Evolutionary conservation across 2,113 vertebrate species (phyloP).

Genomic region (Ancistrus triradiatus): DNA sequence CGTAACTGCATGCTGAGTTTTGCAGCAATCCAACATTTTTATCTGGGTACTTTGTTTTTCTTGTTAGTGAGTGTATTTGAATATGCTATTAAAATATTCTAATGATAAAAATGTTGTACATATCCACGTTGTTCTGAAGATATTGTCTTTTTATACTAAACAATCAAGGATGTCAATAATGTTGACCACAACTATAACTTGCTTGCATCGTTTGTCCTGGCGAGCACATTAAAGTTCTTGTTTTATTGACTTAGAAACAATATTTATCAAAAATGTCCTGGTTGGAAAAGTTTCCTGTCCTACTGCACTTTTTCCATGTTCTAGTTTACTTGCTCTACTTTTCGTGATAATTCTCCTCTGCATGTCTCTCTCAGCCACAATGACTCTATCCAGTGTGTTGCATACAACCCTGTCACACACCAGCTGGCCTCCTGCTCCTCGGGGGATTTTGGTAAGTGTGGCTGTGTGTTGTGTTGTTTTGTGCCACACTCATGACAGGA

Average conservation of each 20-base stretch:
- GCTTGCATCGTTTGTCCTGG: too few species aligned
- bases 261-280: not conserved
- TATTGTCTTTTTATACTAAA: too few species aligned
- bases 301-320: not conserved
- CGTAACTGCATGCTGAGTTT: too few species aligned
- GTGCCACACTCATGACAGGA: not conserved
- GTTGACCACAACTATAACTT: too few species aligned
- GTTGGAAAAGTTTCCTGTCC: not conserved
- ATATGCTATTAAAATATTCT: too few species aligned
- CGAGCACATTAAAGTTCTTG: not conserved
- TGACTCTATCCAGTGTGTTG: constrained; percentile 92
- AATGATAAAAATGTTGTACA: too few species aligned
- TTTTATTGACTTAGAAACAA: not conserved
- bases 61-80: too few species aligned
- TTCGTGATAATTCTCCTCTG: constrained; percentile 2
- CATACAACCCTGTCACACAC: constrained; percentile 95
- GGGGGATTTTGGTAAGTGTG: constrained; percentile 86
- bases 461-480: too few species aligned
- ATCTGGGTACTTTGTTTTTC: too few species aligned
- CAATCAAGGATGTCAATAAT: too few species aligned
- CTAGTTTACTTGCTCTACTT: not conserved
- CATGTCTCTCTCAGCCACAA: constrained; percentile 76
- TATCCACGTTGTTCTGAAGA: too few species aligned
- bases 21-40: too few species aligned
- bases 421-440: constrained; percentile 96